These are phyloP conservation scores for Stenolophus ochropezus DNA, from an alignment of 2,888 invertebrate species.

Conservation along the genomic window DNA sequence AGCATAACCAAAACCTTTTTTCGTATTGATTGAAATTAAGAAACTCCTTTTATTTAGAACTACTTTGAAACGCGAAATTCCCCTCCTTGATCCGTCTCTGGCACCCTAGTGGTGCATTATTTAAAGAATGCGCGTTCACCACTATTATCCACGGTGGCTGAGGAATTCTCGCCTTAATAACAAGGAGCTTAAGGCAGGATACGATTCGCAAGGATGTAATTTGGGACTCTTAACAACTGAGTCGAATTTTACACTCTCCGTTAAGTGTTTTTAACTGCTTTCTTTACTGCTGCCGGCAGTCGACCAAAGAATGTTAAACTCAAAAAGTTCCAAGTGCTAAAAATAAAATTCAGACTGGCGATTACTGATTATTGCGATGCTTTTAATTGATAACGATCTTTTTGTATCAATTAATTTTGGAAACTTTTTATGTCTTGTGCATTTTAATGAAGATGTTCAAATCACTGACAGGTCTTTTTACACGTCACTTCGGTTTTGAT, in stretches of 20 bases:
- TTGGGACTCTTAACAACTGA: constrained; percentile 58
- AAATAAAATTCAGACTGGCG: constrained; percentile 50
- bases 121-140: constrained; percentile 46
- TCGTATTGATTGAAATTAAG: too few relatives aligned
- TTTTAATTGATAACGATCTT: constrained; percentile 41
- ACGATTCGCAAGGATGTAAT: constrained; percentile 42
- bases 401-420: constrained; percentile 34
- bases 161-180: neutral
- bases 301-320: constrained; percentile 43
- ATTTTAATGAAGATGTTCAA: constrained; percentile 23
- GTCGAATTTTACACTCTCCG: constrained; percentile 51
- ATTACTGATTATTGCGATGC: constrained; percentile 41
- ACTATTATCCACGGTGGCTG: constrained; percentile 48
- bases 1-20: too few relatives aligned
- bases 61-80: neutral
- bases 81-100: constrained; percentile 4
- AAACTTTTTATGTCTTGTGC: constrained; percentile 11
- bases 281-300: constrained; percentile 53
- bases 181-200: neutral
- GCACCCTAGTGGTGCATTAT: constrained; percentile 34
- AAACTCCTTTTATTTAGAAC: too few relatives aligned
- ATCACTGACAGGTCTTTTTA: neutral
- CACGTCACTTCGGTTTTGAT: neutral
- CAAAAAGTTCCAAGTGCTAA: constrained; percentile 53
- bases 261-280: constrained; percentile 59